A percentile compares a stretch with the other conserved stretches of the same genome.
These are phyloP conservation scores for Botrylloides violaceus DNA, from an alignment of 23 tunicate genomes.

Conservation along the genomic window DNA sequence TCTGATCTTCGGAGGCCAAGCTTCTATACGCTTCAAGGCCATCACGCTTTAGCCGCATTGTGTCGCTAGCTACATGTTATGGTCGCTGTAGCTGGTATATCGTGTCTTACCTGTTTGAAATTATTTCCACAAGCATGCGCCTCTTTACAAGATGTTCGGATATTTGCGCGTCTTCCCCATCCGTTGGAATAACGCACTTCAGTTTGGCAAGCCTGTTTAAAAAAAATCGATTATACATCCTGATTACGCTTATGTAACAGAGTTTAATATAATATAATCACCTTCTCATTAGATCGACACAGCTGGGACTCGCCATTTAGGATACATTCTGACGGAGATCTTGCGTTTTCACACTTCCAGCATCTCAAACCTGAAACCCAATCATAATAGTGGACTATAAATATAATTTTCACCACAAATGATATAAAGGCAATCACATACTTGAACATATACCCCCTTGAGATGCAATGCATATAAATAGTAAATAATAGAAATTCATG, in stretches of 20 bases:
- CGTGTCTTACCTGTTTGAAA: not conserved
- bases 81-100: not conserved
- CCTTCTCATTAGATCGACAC: not conserved
- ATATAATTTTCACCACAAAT: too few relatives aligned
- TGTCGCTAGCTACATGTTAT: not conserved
- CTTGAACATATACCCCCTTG: too few relatives aligned
- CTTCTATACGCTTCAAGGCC: too few relatives aligned
- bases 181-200: not conserved
- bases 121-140: not conserved
- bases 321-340: not conserved
- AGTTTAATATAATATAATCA: too few relatives aligned
- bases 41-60: too few relatives aligned
- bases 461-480: too few relatives aligned
- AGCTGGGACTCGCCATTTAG: not conserved
- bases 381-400: too few relatives aligned
- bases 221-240: too few relatives aligned
- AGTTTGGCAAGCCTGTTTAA: not conserved
- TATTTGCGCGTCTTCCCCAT: not conserved
- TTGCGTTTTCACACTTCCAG: not conserved
- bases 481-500: too few relatives aligned
- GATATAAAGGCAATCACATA: too few relatives aligned
- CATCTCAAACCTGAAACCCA: not conserved
- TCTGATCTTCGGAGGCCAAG: too few relatives aligned
- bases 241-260: too few relatives aligned
- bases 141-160: not conserved